Percentiles rank a stretch among this genome's conserved stretches.
phyloP scores from a whole-genome alignment of 2,113 vertebrate genomes.

The Bufo gargarizans region DNA sequence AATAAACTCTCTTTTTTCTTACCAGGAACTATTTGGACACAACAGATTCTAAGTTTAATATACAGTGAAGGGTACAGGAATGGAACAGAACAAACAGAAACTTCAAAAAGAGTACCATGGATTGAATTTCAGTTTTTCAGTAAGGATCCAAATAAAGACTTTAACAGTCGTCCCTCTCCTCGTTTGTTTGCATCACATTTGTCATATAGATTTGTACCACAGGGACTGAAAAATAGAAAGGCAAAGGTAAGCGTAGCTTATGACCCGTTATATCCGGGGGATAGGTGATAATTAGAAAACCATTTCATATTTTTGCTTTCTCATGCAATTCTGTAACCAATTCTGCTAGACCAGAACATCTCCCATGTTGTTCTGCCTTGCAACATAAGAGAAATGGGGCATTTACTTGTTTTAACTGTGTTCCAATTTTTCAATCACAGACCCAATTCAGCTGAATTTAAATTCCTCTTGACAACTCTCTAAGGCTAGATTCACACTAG shows the following conservation, averaged over 20 bases:
- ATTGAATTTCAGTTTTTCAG: not conserved
- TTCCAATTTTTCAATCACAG: too few relatives aligned
- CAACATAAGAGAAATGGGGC: too few relatives aligned
- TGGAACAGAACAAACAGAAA: constrained; percentile 39
- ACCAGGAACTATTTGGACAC: constrained; percentile 68
- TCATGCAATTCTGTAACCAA: too few relatives aligned
- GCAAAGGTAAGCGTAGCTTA: constrained; percentile 60
- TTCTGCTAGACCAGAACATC: too few relatives aligned
- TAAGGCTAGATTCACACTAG: too few relatives aligned
- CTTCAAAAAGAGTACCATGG: constrained; percentile 41
- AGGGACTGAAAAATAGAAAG: constrained; percentile 63
- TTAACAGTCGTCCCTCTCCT: constrained; percentile 47
- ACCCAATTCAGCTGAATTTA: too few relatives aligned
- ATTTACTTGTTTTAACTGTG: too few relatives aligned
- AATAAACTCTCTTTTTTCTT: not conserved
- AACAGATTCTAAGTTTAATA: constrained; percentile 68
- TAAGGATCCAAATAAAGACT: not conserved
- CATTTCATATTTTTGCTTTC: too few relatives aligned
- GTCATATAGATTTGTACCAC: constrained; percentile 65
- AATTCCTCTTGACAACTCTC: too few relatives aligned
- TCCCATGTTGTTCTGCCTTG: too few relatives aligned
- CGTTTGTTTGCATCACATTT: constrained; percentile 64
- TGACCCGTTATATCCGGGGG: not conserved
- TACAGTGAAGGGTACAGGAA: constrained; percentile 63
- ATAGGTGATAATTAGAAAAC: not conserved